Base-by-base conservation (phyloP, 2,888 invertebrate genomes). In the Dicyrtoma fusca region DNA sequence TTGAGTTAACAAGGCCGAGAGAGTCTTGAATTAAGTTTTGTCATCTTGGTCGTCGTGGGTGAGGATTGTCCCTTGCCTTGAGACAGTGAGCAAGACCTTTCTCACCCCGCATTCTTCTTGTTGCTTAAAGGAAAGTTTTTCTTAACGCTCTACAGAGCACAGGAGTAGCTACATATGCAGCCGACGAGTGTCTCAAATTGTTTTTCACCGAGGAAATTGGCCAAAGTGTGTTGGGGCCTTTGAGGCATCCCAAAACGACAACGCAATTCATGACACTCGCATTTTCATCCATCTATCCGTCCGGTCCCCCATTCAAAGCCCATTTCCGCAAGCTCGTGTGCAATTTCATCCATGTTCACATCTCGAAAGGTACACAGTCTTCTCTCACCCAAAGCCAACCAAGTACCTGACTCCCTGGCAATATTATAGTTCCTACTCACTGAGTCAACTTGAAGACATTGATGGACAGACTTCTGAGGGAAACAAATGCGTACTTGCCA, bases 171-270 rank as follows among this genome's bases (percentile, higher is more conserved):
- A 62, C 62, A 62, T 62, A 62, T 62, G 62, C 19, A 62, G 11
- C 8, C 10, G 62, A 4, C 34, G 5, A 62, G 62, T 62, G 42
- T 62, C 62, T 62, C 42, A 62, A 62, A 62, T 62, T 62, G 62
- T 62, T 34, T 64, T 64, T 47, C 25, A 45, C 25, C 21, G 47
- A 64, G 47, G n/a, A 64, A 47, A 47, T 64, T 45, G 64, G 19
- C 23, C 23, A 44, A 47, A 45, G 64, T 34, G 62, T 62, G 42
- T 21, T 34, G 62, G 62, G 34, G 69, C 69, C 47, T 69, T 61
- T 11, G 62, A 21, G 34, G 69, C 61, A 69, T 69, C 69, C 69
- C 69, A 69, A 69, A 61, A 69, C 61, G 61, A 61, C 59, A 69
- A 61, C 61, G 34, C 61, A 49, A 69, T 61, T 69, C 61, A 69